Evolutionary conservation across 2,797 vertebrate species (phyloP), one percentile per base, ranked within the genome.

Genomic region (Acrossocheilus wenchowensis): DNA sequence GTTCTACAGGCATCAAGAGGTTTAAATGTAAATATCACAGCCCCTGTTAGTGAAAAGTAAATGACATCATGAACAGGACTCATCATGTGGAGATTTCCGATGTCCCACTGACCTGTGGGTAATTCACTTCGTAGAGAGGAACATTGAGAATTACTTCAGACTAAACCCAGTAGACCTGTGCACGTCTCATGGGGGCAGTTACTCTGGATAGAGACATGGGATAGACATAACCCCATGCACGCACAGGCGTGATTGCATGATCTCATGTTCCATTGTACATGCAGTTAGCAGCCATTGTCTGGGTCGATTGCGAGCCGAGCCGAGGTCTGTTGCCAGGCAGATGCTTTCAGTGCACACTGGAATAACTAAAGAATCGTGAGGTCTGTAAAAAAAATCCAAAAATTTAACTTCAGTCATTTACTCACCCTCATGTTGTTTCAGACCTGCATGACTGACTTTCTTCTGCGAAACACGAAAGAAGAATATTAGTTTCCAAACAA

Each of bases 1-100:
- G 68, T 82, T 64, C 78, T 36, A 36, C 52, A 50, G 78, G 80
- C 72, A 71, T 84, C 66, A 60, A 57, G 69, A 78, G 69, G 43
- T 62, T 80, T 87, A 81, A 80, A 83, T 77, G 74, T 83, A 87
- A 81, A 85, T 87, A 77, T 87, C 86, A 81, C 36, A 84, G 77
- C 79, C 80, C 71, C 54, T 21, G 62, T 86, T 81, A 86, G 87
- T 79, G 54, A 50, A 89, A 85, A 88, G 79, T 60, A 78, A 86
- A 88, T 88, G 75, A 90, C 90, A 90, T 87, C 89, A 90, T 83
- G 75, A 66, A 88, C 83, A 81, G 69, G 82, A 88, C 77, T 81
- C 69, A 82, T 84, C 78, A 83, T 86, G 82, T 81, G 78, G 78
- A 52, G 74, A 87, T 73, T 85, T 82, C 82, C 71, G 68, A 80